Evolutionary conservation across 2,113 vertebrate genomes (phyloP).

Genomic region (Lepus americanus): DNA sequence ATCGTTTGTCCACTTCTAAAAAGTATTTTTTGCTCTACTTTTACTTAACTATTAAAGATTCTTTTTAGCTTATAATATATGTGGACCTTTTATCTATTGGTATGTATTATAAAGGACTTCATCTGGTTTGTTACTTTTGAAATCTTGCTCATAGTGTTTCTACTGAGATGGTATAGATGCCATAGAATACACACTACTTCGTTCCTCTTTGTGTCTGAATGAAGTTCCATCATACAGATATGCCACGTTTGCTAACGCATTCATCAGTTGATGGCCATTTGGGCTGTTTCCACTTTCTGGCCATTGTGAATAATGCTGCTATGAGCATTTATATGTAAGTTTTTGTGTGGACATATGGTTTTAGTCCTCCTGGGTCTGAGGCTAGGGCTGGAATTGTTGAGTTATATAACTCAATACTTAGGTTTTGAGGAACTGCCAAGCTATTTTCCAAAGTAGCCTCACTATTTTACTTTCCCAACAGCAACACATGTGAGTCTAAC

Average conservation of each 20-base stretch:
- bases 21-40: not conserved
- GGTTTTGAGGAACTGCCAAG: not conserved
- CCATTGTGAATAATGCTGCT: not conserved
- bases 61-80: not conserved
- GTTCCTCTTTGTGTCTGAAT: not conserved
- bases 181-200: not conserved
- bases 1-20: slow-evolving; percentile 26
- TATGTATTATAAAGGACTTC: not conserved
- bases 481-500: not conserved
- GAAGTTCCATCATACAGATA: not conserved
- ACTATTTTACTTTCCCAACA: not conserved
- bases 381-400: not conserved
- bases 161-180: not conserved
- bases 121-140: not conserved
- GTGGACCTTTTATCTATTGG: not conserved
- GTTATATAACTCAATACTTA: not conserved
- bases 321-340: too few species aligned
- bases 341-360: not conserved
- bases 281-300: not conserved
- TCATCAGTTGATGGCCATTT: not conserved
- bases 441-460: too few species aligned
- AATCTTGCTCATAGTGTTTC: not conserved
- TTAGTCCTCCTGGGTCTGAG: not conserved
- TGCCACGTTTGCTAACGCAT: not conserved
- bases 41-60: not conserved